Percentiles rank a stretch among this genome's conserved stretches.
Conservation (phyloP, 2,113 vertebrate genomes). For the Felis chaus region DNA sequence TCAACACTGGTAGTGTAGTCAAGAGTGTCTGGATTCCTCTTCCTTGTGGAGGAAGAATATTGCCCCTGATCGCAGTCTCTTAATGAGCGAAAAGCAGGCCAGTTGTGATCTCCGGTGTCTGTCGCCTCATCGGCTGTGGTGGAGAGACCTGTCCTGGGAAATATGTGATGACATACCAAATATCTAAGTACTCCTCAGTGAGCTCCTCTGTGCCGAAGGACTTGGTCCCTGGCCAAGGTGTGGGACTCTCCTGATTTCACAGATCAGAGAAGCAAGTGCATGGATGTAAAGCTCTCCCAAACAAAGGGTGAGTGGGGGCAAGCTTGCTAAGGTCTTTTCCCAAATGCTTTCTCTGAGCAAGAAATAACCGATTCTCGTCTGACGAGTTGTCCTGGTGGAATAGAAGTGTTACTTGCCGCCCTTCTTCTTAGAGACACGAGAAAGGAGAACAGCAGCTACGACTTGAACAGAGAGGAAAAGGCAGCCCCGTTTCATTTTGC, state of each 20-base stretch:
- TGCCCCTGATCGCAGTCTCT: background rate
- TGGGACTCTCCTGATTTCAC: background rate
- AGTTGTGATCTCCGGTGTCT: background rate
- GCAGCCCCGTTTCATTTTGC: background rate
- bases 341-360: background rate
- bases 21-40: background rate
- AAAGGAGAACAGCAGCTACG: background rate
- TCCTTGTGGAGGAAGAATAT: background rate
- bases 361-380: background rate
- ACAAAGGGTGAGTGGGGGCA: background rate
- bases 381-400: background rate
- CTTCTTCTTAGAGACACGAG: background rate
- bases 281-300: background rate
- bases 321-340: background rate
- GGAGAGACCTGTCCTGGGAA: background rate
- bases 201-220: background rate
- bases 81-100: background rate
- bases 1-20: background rate
- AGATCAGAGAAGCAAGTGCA: background rate
- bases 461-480: background rate
- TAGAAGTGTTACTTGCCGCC: background rate
- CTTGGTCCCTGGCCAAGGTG: background rate
- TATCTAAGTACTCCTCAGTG: background rate
- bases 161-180: background rate
- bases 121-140: background rate